Conservation (phyloP, 2,113 vertebrate species). For the Gobius niger region DNA sequence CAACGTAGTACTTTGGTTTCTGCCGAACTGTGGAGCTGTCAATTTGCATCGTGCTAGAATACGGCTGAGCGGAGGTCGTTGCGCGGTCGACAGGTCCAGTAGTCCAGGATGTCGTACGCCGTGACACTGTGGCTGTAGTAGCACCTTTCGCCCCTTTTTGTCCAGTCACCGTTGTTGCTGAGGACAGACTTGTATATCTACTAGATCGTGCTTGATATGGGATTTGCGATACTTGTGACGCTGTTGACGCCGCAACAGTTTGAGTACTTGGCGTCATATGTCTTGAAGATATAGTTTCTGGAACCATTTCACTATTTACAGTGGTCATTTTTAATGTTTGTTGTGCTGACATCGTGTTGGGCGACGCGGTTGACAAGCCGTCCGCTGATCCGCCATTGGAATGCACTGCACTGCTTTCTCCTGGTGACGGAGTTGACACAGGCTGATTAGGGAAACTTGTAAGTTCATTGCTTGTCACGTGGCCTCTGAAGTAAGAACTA, state of each 20-base stretch:
- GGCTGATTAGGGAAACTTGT: neutral
- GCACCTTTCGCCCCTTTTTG: neutral
- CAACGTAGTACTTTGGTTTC: conserved; percentile 61
- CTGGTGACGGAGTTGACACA: neutral
- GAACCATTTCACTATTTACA: neutral
- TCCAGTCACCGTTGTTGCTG: neutral
- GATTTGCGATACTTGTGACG: neutral
- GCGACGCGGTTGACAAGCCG: neutral
- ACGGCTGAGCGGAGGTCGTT: neutral
- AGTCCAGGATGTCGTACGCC: neutral
- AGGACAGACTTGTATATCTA: neutral
- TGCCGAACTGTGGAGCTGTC: conserved; percentile 16
- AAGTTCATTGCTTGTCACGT: neutral
- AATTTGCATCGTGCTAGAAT: neutral
- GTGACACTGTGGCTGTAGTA: conserved; percentile 9
- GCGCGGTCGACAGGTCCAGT: neutral
- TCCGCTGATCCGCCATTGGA: neutral
- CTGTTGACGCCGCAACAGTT: neutral
- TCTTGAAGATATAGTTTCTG: neutral
- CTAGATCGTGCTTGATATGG: neutral
- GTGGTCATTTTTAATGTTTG: neutral
- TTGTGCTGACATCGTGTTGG: neutral
- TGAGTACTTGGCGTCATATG: neutral
- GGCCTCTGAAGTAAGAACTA: neutral
- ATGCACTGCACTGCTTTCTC: neutral